A percentile compares a stretch with the other conserved stretches of the same genome.
These are phyloP conservation scores for Stylophora pistillata DNA, from an alignment of 64 coral and sea anemone genomes.

Conservation along the genomic window DNA sequence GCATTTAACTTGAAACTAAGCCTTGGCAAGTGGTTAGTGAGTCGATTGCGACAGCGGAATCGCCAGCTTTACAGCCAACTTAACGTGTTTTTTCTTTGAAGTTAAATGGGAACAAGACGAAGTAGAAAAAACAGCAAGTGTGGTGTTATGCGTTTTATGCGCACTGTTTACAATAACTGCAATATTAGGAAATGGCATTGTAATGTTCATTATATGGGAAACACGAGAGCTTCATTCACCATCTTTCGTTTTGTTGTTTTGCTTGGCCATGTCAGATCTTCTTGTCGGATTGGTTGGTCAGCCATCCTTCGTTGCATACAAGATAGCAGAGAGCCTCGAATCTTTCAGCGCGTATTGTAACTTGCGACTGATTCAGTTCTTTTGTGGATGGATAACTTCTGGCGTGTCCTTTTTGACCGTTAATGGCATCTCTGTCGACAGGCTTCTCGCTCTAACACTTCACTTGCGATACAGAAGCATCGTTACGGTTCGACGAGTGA, in stretches of 20 bases:
- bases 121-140: neutral
- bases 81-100: neutral
- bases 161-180: neutral
- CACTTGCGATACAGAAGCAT: slow-evolving; percentile 39
- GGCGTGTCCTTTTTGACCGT: slow-evolving; percentile 45
- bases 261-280: slow-evolving; percentile 51
- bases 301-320: slow-evolving; percentile 44
- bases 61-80: neutral
- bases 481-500: slow-evolving; percentile 22
- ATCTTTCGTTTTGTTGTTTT: slow-evolving; percentile 46
- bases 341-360: slow-evolving; percentile 32
- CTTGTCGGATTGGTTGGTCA: slow-evolving; percentile 52
- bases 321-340: slow-evolving; percentile 39
- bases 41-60: no score
- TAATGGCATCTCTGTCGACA: slow-evolving; percentile 46
- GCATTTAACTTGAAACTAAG: no score
- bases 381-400: slow-evolving; percentile 28
- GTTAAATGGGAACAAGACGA: neutral
- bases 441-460: slow-evolving; percentile 54
- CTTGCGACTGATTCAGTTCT: slow-evolving; percentile 16
- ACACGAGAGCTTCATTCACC: slow-evolving; percentile 34
- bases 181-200: neutral
- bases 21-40: no score
- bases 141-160: neutral
- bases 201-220: slow-evolving; percentile 27